phyloP scores from a whole-genome alignment of 1,140 invertebrate species.

The Campodea augens region DNA sequence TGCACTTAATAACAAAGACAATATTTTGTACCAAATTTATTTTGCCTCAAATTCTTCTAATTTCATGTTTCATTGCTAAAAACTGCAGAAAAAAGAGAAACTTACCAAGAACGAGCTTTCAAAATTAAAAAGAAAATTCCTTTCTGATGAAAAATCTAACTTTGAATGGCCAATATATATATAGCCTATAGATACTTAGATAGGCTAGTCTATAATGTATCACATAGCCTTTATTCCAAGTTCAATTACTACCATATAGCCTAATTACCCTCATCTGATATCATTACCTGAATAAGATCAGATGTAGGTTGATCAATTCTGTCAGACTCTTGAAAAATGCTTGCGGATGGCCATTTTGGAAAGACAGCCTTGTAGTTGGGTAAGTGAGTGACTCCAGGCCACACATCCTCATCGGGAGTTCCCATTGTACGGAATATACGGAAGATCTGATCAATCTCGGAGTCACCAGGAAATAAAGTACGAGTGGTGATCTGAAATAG shows the following conservation, averaged over 20 bases:
- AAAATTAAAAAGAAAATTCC: too few relatives aligned
- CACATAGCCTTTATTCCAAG: constrained; percentile 5
- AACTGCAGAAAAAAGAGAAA: too few relatives aligned
- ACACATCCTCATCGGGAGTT: constrained; percentile 64
- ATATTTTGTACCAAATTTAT: too few relatives aligned
- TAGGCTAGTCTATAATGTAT: constrained; percentile 2
- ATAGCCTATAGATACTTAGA: too few relatives aligned
- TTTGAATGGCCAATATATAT: too few relatives aligned
- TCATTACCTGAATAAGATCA: constrained; percentile 51
- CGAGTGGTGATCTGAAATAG: constrained; percentile 46
- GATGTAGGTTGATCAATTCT: constrained; percentile 35
- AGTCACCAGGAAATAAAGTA: constrained; percentile 81
- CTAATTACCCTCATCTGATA: constrained; percentile 2
- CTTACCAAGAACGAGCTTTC: too few relatives aligned
- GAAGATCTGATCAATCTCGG: constrained; percentile 93
- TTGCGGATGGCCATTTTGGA: constrained; percentile 56
- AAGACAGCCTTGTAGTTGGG: constrained; percentile 78
- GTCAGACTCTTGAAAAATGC: constrained; percentile 31
- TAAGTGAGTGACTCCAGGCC: constrained; percentile 63
- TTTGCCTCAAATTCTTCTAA: too few relatives aligned
- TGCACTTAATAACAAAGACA: too few relatives aligned
- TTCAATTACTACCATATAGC: background rate
- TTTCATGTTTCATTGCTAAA: too few relatives aligned
- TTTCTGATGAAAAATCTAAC: too few relatives aligned
- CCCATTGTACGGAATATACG: constrained; percentile 77